These are phyloP conservation scores for Nephila pilipes DNA, from an alignment of 1,140 invertebrate genomes.

Conservation along the genomic window DNA sequence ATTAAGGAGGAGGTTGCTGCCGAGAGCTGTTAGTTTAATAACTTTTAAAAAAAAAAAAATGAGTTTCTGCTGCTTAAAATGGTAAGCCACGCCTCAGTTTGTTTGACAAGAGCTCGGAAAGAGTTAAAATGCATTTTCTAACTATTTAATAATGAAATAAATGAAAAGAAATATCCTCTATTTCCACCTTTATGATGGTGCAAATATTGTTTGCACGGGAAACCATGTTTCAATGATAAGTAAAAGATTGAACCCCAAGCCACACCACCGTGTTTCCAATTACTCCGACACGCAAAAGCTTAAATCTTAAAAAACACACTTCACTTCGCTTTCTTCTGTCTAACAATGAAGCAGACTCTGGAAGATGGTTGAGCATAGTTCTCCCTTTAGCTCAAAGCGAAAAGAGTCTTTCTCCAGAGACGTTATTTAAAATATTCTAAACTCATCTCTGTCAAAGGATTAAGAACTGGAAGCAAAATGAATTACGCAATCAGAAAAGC, in stretches of 20 bases:
- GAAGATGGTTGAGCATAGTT: neutral
- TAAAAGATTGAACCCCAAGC: slow-evolving; percentile 26
- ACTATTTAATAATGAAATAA: neutral
- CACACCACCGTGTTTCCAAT: neutral
- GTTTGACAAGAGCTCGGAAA: neutral
- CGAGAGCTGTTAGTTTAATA: neutral
- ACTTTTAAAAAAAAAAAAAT: neutral
- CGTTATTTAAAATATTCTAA: neutral
- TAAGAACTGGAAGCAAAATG: neutral
- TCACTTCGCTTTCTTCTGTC: neutral
- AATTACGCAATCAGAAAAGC: neutral
- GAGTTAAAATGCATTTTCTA: neutral
- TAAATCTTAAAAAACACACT: slow-evolving; percentile 5
- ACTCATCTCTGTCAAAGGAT: neutral
- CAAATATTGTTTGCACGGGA: neutral
- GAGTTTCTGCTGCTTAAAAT: neutral
- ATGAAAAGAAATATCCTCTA: neutral
- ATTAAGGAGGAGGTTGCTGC: neutral
- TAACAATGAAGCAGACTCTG: slow-evolving; percentile 34
- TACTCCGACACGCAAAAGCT: neutral
- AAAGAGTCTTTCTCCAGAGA: neutral
- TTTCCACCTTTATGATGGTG: neutral
- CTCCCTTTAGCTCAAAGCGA: slow-evolving; percentile 2
- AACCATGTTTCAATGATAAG: slow-evolving; percentile 1
- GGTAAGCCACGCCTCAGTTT: neutral